These are phyloP conservation scores for Aphidius ervi DNA, from an alignment of 1,140 invertebrate genomes.

Conservation along the genomic window DNA sequence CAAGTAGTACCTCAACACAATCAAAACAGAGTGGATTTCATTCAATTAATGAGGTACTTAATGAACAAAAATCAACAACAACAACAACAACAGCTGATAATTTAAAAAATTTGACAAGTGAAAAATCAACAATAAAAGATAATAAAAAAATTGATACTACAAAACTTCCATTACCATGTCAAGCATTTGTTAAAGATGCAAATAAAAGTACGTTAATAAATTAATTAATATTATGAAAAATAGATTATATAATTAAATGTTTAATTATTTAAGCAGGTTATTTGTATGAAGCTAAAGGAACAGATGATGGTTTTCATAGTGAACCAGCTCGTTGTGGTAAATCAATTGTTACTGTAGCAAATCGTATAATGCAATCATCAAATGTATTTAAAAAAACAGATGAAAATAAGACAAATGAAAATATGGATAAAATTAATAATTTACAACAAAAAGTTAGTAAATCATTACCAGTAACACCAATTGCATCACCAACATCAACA, in stretches of 20 bases:
- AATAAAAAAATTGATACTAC: slow-evolving; percentile 57
- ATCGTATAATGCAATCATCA: slow-evolving; percentile 64
- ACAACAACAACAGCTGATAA: slow-evolving; percentile 26
- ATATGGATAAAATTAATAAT: slow-evolving; percentile 9
- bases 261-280: too few species aligned
- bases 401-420: neutral
- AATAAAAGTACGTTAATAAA: slow-evolving; percentile 32
- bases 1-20: slow-evolving; percentile 17
- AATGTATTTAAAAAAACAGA: slow-evolving; percentile 28
- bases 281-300: slow-evolving; percentile 56
- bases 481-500: slow-evolving; percentile 59
- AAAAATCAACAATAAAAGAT: slow-evolving; percentile 30
- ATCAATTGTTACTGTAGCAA: slow-evolving; percentile 68
- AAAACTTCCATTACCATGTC: slow-evolving; percentile 64
- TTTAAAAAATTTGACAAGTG: slow-evolving; percentile 25
- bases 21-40: slow-evolving; percentile 34
- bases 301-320: slow-evolving; percentile 68
- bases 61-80: slow-evolving; percentile 15
- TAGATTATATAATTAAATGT: neutral
- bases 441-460: slow-evolving; percentile 54
- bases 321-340: slow-evolving; percentile 66
- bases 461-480: slow-evolving; percentile 66
- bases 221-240: neutral
- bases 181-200: slow-evolving; percentile 55
- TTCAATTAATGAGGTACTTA: slow-evolving; percentile 38